phyloP scores from a whole-genome alignment of 2,888 invertebrate species.

The Ochropacha duplaris region DNA sequence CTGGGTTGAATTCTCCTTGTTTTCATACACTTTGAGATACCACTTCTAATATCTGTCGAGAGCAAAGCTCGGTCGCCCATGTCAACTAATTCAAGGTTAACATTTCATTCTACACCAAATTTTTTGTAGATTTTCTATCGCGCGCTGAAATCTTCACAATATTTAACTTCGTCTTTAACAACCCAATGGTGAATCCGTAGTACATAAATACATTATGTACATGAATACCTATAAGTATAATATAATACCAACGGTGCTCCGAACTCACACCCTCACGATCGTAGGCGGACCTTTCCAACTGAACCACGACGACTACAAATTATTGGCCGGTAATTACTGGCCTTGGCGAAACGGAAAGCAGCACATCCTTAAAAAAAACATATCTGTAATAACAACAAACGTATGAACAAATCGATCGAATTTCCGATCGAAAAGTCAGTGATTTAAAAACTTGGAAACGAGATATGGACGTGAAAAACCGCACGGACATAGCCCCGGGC shows the following conservation, averaged over 20 bases:
- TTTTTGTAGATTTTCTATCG: too few relatives aligned
- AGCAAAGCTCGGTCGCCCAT: too few relatives aligned
- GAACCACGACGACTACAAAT: neutral
- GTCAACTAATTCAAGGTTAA: too few relatives aligned
- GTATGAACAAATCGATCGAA: slow-evolving; percentile 29
- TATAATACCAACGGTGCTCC: neutral
- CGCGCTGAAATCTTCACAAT: neutral
- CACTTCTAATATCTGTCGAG: too few relatives aligned
- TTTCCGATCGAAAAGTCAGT: slow-evolving; percentile 26
- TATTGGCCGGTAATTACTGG: neutral
- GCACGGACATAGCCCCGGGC: slow-evolving; percentile 35
- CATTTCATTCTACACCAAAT: too few relatives aligned
- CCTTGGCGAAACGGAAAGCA: neutral
- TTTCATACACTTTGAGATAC: too few relatives aligned
- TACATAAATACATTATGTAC: too few relatives aligned
- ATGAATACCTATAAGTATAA: neutral
- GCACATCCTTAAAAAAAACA: neutral
- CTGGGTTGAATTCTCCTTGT: too few relatives aligned
- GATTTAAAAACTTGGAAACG: slow-evolving; percentile 36
- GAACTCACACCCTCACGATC: neutral
- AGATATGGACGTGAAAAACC: slow-evolving; percentile 45
- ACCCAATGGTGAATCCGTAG: neutral
- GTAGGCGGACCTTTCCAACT: neutral
- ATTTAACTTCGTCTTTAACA: neutral
- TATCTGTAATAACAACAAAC: slow-evolving; percentile 23